Evolutionary conservation across 2,113 vertebrate species (phyloP).

Genomic region (Monopterus albus): DNA sequence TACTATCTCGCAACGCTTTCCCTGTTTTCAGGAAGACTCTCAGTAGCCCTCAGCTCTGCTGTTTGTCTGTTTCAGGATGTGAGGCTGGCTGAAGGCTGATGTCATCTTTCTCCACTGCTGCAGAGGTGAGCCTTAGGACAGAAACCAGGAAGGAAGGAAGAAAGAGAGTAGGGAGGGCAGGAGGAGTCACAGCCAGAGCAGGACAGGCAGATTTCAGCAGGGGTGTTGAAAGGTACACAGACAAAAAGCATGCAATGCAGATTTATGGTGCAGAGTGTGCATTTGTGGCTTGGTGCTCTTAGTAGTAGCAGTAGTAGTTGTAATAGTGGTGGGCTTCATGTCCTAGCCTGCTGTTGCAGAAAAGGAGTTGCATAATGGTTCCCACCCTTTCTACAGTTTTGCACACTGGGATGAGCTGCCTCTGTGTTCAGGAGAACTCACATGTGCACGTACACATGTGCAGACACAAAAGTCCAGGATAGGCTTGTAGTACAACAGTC

Average conservation of each 20-base stretch:
- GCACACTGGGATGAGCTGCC: slow-evolving; percentile 73
- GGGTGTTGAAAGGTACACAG: slow-evolving; percentile 58
- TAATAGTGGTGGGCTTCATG: slow-evolving; percentile 55
- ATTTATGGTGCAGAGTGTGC: slow-evolving; percentile 45
- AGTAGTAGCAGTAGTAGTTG: slow-evolving; percentile 30
- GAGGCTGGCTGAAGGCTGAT: slow-evolving; percentile 67
- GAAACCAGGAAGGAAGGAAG: slow-evolving; percentile 60
- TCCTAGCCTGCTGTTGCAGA: slow-evolving; percentile 63
- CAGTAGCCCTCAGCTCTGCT: slow-evolving; percentile 40
- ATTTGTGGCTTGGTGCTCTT: slow-evolving; percentile 50
- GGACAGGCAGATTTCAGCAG: slow-evolving; percentile 43
- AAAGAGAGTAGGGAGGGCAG: slow-evolving; percentile 41
- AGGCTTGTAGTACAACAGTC: slow-evolving; percentile 18
- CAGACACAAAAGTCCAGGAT: slow-evolving; percentile 27
- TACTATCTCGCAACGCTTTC: background rate
- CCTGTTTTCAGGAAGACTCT: slow-evolving; percentile 29
- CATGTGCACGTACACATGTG: slow-evolving; percentile 23
- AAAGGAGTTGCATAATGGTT: slow-evolving; percentile 71
- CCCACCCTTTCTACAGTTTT: slow-evolving; percentile 69
- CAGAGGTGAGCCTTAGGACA: slow-evolving; percentile 77
- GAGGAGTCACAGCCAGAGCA: slow-evolving; percentile 29
- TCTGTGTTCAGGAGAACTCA: slow-evolving; percentile 35
- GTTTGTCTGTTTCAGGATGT: slow-evolving; percentile 73
- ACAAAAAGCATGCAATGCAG: slow-evolving; percentile 55
- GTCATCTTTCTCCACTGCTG: slow-evolving; percentile 74